Evolutionary conservation across 1,140 invertebrate species (phyloP), one percentile per base, ranked within the genome.

Genomic region (Pseudachorutes palmiensis): DNA sequence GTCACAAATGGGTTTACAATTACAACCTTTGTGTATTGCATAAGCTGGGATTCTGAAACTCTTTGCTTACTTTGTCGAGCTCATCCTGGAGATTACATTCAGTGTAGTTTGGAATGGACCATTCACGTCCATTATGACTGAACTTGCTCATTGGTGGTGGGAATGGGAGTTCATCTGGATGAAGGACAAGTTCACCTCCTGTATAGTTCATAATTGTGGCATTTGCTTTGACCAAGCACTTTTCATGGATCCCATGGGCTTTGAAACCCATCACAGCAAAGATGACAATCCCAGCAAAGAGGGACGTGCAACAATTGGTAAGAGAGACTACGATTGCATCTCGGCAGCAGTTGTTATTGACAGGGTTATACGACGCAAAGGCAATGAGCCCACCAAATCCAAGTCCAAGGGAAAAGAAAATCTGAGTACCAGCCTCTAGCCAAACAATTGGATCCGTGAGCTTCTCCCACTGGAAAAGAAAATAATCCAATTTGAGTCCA

Each of bases 221-320:
- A 24, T 63, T 48, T 29, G 58, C 58, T 3, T 2, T 26, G 2
- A 80, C 78, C 49, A 91, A 78, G 75, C 90, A 92, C 72, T 85
- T 84, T 70, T 90, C 87, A 74, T 90, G 88, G 2, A 87, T 86
- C 84, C 88, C 87, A 0, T 88, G 89, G 0, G 91, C 91, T 79
- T 95, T 97, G 76, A 94, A 97, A 85, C 96, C 97, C 65, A 99
- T 92, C 22, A 98, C 91, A 0, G 94, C 94, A 76, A 99, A 99
- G 16, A 98, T 94, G 1, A 98, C 95, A 65, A 98, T 91, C 0
- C 94, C 96, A 64, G 96, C 95, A 77, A 98, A 98, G 85, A 99
- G 89, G 12, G 94, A 97, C 0, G 97, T 98, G 66, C 88, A 86
- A 75, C 94, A 94, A 77, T 99, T 98, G 1, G 93, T 93, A 45